A percentile compares a stretch with the other conserved stretches of the same genome.
phyloP scores from a whole-genome alignment of 2,888 invertebrate species.

The Cephus rjabovi region DNA sequence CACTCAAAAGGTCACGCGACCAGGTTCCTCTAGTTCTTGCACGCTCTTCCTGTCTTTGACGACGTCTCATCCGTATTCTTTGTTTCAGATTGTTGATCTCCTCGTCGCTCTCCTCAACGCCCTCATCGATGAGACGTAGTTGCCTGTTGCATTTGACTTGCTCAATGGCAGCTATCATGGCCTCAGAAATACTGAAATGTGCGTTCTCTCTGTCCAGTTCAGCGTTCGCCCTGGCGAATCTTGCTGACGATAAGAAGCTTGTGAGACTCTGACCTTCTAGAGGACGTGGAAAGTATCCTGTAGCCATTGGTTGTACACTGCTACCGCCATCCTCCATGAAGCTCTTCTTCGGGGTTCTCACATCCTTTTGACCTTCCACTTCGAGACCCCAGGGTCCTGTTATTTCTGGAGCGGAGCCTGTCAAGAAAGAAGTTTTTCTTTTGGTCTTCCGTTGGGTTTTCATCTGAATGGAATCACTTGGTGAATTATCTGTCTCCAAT shows the following conservation, averaged over 20 bases:
- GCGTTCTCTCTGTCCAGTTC: slow-evolving; percentile 88
- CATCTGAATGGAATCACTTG: slow-evolving; percentile 31
- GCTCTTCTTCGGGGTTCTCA: slow-evolving; percentile 68
- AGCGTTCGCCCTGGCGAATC: slow-evolving; percentile 78
- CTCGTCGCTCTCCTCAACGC: slow-evolving; percentile 74
- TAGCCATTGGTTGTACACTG: slow-evolving; percentile 72
- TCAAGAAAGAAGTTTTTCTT: slow-evolving; percentile 39
- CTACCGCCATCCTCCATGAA: slow-evolving; percentile 73
- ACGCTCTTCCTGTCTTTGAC: slow-evolving; percentile 68
- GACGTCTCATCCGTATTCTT: slow-evolving; percentile 72
- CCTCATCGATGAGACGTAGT: slow-evolving; percentile 67
- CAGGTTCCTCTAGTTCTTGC: slow-evolving; percentile 39
- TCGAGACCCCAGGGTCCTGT: slow-evolving; percentile 49
- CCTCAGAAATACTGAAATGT: slow-evolving; percentile 87
- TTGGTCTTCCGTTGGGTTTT: slow-evolving; percentile 28
- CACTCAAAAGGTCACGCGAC: slow-evolving; percentile 62
- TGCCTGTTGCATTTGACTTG: slow-evolving; percentile 75
- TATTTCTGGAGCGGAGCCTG: slow-evolving; percentile 55
- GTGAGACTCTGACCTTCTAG: slow-evolving; percentile 78
- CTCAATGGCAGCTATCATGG: slow-evolving; percentile 85
- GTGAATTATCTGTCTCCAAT: slow-evolving; percentile 11
- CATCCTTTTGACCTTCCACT: slow-evolving; percentile 67
- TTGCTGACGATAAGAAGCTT: slow-evolving; percentile 78
- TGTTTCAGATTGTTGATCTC: slow-evolving; percentile 76
- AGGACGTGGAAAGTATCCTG: slow-evolving; percentile 74